These are phyloP conservation scores for Bellardia pandia DNA, from an alignment of 2,888 invertebrate species.

Conservation along the genomic window DNA sequence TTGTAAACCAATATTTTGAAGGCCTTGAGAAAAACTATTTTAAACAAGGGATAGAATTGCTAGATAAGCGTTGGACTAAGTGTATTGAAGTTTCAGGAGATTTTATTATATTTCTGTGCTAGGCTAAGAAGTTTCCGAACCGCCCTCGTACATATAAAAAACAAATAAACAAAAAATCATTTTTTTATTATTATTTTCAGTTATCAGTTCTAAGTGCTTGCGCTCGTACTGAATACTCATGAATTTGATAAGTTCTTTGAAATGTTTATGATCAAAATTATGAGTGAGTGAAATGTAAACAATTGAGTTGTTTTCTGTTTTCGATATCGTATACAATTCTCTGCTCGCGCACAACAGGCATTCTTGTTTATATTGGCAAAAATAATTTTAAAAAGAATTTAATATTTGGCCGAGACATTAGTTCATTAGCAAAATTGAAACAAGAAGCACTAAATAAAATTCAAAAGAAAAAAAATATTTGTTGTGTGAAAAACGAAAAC, in stretches of 20 bases:
- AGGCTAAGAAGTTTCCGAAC: no score
- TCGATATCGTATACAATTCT: slow-evolving; percentile 16
- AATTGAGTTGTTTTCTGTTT: slow-evolving; percentile 50
- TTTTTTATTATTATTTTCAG: slow-evolving; percentile 7
- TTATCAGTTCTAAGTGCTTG: slow-evolving; percentile 23
- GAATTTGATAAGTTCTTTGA: slow-evolving; percentile 4
- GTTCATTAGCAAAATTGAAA: slow-evolving; percentile 33
- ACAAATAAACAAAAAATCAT: no score
- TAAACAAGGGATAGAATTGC: no score
- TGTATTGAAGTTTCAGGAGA: no score
- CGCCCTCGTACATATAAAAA: no score
- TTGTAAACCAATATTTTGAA: no score
- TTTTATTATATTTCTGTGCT: no score
- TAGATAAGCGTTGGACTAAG: no score
- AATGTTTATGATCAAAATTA: slow-evolving; percentile 43
- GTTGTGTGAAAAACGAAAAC: neutral
- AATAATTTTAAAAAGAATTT: slow-evolving; percentile 57
- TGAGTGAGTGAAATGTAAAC: slow-evolving; percentile 48
- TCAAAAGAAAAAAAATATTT: neutral
- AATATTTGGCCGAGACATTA: slow-evolving; percentile 53
- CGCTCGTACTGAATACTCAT: neutral
- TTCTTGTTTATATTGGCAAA: slow-evolving; percentile 53
- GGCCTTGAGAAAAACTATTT: no score
- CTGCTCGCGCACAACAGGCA: slow-evolving; percentile 43
- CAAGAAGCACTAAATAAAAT: slow-evolving; percentile 32